Percentiles rank a stretch among this genome's conserved stretches.
Conservation (phyloP, 2,888 invertebrate genomes). For the Drosophila fungiperda region DNA sequence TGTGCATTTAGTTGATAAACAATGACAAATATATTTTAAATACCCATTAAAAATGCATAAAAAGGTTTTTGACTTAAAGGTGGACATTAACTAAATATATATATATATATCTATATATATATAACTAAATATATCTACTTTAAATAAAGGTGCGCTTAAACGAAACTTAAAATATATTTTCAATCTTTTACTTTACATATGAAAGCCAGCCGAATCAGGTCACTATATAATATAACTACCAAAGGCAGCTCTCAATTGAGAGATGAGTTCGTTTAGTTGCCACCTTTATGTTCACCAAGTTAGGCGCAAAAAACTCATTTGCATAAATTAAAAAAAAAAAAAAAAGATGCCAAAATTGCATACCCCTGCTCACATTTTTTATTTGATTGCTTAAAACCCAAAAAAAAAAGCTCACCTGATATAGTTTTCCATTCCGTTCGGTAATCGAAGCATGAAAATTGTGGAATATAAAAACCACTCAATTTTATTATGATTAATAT, state of each 20-base stretch:
- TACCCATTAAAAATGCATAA: background rate
- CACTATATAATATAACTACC: background rate
- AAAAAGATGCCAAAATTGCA: background rate
- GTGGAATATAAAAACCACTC: no score
- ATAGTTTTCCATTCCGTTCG: no score
- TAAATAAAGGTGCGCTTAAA: background rate
- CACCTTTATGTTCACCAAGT: background rate
- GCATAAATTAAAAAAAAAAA: background rate
- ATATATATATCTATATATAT: background rate
- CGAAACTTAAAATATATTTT: background rate
- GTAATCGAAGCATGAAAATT: no score
- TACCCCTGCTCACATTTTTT: background rate
- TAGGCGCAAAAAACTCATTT: background rate
- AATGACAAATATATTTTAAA: background rate
- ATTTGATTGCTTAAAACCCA: no score
- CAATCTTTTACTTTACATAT: background rate
- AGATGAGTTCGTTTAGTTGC: background rate
- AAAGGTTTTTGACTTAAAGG: no score
- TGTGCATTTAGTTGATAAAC: constrained; percentile 19
- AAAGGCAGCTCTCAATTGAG: background rate
- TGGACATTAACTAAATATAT: no score
- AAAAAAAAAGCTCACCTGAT: no score
- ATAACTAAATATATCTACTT: no score
- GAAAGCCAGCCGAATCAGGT: background rate
- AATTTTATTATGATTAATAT: no score